Percentiles rank a stretch among this genome's conserved stretches.
phyloP scores from a whole-genome alignment of 2,797 vertebrate species.

The Schizopygopsis pylzovi region DNA sequence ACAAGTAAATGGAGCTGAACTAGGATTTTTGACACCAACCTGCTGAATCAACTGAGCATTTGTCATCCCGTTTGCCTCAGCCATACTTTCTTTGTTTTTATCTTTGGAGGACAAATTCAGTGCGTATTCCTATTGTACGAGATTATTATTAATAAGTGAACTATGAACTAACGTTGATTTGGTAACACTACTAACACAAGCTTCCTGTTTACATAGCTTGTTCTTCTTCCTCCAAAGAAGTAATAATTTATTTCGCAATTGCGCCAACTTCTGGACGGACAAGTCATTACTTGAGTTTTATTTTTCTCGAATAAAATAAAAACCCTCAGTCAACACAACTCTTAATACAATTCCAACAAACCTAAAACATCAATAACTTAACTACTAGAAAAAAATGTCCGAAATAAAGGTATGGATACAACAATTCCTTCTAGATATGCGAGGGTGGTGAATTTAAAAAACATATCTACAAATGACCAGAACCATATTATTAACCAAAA shows the following conservation, averaged over 20 bases:
- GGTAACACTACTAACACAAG: neutral
- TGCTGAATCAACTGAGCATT: conserved; percentile 72
- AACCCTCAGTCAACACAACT: neutral
- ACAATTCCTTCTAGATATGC: neutral
- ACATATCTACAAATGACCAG: neutral
- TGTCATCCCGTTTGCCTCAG: conserved; percentile 64
- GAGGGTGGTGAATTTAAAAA: neutral
- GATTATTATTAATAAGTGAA: neutral
- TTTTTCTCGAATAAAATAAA: neutral
- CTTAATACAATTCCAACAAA: neutral
- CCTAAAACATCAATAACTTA: neutral
- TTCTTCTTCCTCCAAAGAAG: neutral
- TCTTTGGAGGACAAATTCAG: neutral
- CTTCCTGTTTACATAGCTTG: conserved; percentile 38
- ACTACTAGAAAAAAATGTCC: neutral
- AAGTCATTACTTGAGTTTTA: neutral
- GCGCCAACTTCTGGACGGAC: conserved; percentile 8
- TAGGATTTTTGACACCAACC: conserved; percentile 60
- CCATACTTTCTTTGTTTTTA: conserved; percentile 60
- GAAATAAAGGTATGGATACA: neutral
- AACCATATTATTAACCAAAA: neutral
- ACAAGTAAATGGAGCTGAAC: neutral
- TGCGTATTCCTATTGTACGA: neutral
- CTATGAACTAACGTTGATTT: neutral
- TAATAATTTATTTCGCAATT: neutral